phyloP scores from a whole-genome alignment of 2,888 invertebrate genomes.

The Drosophila ezoana region DNA sequence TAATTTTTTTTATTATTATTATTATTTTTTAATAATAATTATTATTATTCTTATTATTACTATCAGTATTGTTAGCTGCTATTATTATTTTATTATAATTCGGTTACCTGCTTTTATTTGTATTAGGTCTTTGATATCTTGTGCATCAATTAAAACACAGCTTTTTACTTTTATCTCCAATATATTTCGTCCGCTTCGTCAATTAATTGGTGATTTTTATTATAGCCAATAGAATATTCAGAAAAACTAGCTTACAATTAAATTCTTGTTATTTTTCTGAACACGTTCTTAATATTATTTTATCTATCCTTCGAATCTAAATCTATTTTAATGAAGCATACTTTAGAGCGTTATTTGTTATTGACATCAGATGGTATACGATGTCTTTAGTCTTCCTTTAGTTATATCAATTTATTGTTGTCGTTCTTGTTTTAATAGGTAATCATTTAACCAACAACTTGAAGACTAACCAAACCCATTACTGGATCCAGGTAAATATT shows the following conservation, averaged over 20 bases:
- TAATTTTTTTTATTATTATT: not conserved
- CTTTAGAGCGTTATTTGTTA: conserved; percentile 20
- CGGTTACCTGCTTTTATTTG: no score
- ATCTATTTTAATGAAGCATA: conserved; percentile 15
- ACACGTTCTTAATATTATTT: not conserved
- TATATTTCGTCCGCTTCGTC: no score
- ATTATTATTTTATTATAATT: not conserved
- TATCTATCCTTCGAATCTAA: not conserved
- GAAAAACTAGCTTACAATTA: no score
- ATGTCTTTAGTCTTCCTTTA: no score
- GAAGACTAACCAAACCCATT: not conserved
- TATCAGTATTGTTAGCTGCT: not conserved
- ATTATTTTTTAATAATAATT: not conserved
- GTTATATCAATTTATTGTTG: not conserved
- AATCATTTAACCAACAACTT: not conserved
- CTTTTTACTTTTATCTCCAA: no score
- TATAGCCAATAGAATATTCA: no score
- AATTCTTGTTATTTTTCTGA: no score
- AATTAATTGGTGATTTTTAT: not conserved
- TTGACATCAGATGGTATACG: no score
- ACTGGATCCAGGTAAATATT: not conserved
- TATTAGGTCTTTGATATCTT: no score
- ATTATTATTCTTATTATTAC: not conserved
- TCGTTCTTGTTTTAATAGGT: not conserved
- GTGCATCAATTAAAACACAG: no score